phyloP scores from a whole-genome alignment of 2,888 invertebrate species.

The Andricus curvator region DNA sequence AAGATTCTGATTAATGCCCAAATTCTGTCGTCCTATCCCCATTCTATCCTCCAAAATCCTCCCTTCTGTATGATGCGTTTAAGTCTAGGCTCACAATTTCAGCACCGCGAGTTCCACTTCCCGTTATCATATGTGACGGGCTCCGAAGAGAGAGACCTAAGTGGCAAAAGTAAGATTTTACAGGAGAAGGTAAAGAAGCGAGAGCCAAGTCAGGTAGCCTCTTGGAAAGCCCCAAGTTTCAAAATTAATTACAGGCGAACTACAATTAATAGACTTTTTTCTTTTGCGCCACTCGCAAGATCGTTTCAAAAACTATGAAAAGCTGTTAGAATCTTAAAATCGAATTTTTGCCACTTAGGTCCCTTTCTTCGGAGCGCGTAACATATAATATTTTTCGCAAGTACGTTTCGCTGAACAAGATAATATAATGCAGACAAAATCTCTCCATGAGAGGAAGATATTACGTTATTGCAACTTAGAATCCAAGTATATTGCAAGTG shows the following conservation, averaged over 20 bases:
- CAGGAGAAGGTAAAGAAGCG: too few relatives aligned
- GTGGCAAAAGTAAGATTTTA: too few relatives aligned
- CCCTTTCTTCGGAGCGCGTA: too few relatives aligned
- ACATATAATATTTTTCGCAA: neutral
- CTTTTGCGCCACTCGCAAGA: too few relatives aligned
- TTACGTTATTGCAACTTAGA: neutral
- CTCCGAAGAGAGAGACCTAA: too few relatives aligned
- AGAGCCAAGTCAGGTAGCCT: too few relatives aligned
- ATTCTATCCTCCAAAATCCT: neutral
- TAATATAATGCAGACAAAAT: neutral
- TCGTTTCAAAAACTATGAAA: too few relatives aligned
- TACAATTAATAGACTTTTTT: too few relatives aligned
- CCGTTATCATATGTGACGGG: neutral
- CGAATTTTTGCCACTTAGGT: too few relatives aligned
- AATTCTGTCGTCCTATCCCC: neutral
- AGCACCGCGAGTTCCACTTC: neutral
- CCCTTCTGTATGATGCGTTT: neutral
- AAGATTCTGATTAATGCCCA: slow-evolving; percentile 19
- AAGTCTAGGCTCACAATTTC: neutral
- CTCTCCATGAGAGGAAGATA: neutral
- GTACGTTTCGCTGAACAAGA: neutral
- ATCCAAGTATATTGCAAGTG: neutral
- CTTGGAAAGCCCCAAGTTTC: too few relatives aligned
- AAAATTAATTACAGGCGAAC: too few relatives aligned
- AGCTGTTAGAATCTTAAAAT: too few relatives aligned